phyloP scores from a whole-genome alignment of 2,113 vertebrate genomes.

The Hippolais icterina region DNA sequence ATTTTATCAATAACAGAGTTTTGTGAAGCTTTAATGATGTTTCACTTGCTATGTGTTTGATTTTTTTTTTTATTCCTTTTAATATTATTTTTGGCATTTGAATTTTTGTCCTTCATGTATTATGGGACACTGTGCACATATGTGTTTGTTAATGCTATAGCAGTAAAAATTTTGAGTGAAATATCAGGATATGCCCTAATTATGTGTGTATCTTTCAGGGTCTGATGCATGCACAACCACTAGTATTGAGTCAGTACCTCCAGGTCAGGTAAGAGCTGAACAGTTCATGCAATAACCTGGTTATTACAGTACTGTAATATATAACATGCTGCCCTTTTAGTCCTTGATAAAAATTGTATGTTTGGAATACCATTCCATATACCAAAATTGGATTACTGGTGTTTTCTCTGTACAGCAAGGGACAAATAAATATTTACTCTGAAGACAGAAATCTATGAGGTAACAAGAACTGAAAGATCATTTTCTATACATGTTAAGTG shows the following conservation, averaged over 20 bases:
- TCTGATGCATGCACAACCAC: slow-evolving; percentile 62
- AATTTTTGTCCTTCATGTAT: not conserved
- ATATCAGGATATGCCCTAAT: not conserved
- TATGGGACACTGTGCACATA: not conserved
- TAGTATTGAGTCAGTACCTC: slow-evolving; percentile 29
- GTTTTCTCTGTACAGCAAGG: not conserved
- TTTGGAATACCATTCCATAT: not conserved
- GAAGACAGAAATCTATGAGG: not conserved
- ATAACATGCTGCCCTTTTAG: not conserved
- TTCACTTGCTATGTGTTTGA: not conserved
- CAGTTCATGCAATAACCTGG: not conserved
- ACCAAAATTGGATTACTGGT: not conserved
- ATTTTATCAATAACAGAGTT: not conserved
- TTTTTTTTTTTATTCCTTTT: not conserved
- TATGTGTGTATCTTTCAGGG: slow-evolving; percentile 44
- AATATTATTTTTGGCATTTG: not conserved
- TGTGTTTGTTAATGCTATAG: not conserved
- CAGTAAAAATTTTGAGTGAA: not conserved
- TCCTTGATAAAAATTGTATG: not conserved
- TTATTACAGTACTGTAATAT: not conserved
- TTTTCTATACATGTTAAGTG: not conserved
- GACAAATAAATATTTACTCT: not conserved
- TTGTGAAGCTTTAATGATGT: not conserved
- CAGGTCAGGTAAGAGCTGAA: slow-evolving; percentile 78
- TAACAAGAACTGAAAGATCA: not conserved